phyloP scores from a whole-genome alignment of 2,888 invertebrate species.

The Cataglyphis livida region DNA sequence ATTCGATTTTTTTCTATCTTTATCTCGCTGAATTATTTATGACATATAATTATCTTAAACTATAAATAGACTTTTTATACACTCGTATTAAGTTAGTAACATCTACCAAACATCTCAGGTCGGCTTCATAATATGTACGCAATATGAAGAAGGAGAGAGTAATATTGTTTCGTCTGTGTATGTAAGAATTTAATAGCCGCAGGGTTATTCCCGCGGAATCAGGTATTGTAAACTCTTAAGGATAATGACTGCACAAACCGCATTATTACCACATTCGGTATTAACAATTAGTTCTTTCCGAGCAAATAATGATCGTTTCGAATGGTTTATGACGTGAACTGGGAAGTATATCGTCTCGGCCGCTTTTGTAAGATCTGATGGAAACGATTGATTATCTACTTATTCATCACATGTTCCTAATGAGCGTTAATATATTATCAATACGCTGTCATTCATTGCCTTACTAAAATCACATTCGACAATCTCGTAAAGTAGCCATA shows the following conservation, averaged over 20 bases:
- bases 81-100: not conserved
- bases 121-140: not conserved
- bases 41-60: not conserved
- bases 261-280: constrained; percentile 53
- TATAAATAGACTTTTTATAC: not conserved
- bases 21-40: not conserved
- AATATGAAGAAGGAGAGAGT: not conserved
- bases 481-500: constrained; percentile 2
- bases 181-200: constrained; percentile 34
- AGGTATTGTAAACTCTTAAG: constrained; percentile 46
- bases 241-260: constrained; percentile 43
- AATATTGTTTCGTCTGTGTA: constrained; percentile 19
- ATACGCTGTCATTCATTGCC: constrained; percentile 22
- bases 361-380: constrained; percentile 2
- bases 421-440: constrained; percentile 34
- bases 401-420: constrained; percentile 26
- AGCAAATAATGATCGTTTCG: constrained; percentile 48
- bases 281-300: constrained; percentile 52
- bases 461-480: constrained; percentile 28
- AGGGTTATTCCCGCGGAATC: constrained; percentile 42
- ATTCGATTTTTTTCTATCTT: not conserved
- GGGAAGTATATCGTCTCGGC: constrained; percentile 44
- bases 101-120: not conserved
- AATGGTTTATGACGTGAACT: constrained; percentile 43
- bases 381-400: constrained; percentile 42